These are phyloP conservation scores for Labroides dimidiatus DNA, from an alignment of 2,797 vertebrate genomes.

Conservation along the genomic window DNA sequence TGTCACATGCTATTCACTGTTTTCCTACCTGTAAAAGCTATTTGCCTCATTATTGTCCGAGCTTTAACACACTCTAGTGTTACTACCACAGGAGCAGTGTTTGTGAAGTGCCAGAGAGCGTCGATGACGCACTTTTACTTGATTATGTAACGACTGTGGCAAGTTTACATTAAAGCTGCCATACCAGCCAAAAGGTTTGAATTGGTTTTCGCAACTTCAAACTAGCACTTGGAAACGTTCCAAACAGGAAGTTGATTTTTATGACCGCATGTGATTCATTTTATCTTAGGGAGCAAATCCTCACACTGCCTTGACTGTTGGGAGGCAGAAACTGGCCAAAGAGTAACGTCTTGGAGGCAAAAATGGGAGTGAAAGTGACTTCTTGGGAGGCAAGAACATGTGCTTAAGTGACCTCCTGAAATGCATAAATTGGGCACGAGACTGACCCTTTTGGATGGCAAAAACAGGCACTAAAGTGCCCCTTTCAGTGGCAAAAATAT, in stretches of 20 bases:
- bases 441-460: no score
- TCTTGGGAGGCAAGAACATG: no score
- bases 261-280: constrained; percentile 14
- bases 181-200: no score
- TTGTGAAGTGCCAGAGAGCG: neutral
- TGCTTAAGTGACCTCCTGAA: no score
- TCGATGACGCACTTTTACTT: neutral
- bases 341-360: no score
- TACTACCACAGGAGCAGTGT: neutral
- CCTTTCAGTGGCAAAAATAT: no score
- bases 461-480: no score
- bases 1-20: constrained; percentile 18
- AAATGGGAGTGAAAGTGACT: no score
- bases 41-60: constrained; percentile 1
- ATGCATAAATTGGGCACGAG: no score
- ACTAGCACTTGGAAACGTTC: neutral
- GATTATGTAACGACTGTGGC: neutral
- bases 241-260: constrained; percentile 19
- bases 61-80: neutral
- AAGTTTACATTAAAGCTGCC: no score
- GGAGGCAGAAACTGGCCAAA: no score
- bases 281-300: constrained; percentile 22
- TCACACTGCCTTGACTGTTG: neutral
- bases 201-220: no score
- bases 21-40: constrained; percentile 23